Percentiles rank a stretch among this genome's conserved stretches.
phyloP scores from a whole-genome alignment of 2,888 invertebrate genomes.

The Stenichneumon culpator region DNA sequence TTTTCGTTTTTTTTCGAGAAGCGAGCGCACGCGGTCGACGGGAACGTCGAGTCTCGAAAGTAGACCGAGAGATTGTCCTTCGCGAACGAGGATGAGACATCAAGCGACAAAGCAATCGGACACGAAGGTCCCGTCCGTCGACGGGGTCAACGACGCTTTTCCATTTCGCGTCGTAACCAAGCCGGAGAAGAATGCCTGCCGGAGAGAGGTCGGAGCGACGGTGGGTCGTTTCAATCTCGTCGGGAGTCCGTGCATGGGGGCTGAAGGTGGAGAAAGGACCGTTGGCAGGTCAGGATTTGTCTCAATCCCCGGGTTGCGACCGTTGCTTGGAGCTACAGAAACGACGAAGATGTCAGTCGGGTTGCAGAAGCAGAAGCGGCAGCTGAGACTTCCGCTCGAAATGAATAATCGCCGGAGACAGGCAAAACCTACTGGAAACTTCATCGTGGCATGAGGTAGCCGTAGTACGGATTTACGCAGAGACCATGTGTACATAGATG shows the following conservation, averaged over 20 bases:
- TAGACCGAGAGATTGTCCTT: constrained; percentile 18
- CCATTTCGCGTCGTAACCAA: constrained; percentile 49
- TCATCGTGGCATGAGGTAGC: not conserved
- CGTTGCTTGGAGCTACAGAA: constrained; percentile 17
- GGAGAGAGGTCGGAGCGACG: constrained; percentile 36
- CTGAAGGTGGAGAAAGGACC: constrained; percentile 44
- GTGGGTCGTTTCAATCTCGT: constrained; percentile 59
- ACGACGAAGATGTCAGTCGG: constrained; percentile 28
- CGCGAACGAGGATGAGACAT: constrained; percentile 23
- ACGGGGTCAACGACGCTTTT: constrained; percentile 59
- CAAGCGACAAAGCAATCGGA: constrained; percentile 58
- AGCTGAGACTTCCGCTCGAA: constrained; percentile 49
- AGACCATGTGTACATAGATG: not conserved
- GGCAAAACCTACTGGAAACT: not conserved
- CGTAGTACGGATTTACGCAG: not conserved
- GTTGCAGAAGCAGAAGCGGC: constrained; percentile 4
- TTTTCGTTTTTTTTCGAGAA: constrained; percentile 2
- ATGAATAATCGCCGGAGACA: constrained; percentile 46
- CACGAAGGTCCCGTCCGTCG: constrained; percentile 53
- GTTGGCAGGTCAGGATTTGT: constrained; percentile 49
- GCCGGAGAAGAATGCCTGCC: constrained; percentile 46
- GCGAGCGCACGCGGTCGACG: constrained; percentile 8
- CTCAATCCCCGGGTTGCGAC: constrained; percentile 41
- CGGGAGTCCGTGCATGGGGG: constrained; percentile 19
- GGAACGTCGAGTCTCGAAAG: constrained; percentile 39